Base-by-base conservation (phyloP, 2,797 vertebrate genomes). In the Danio aesculapii region DNA sequence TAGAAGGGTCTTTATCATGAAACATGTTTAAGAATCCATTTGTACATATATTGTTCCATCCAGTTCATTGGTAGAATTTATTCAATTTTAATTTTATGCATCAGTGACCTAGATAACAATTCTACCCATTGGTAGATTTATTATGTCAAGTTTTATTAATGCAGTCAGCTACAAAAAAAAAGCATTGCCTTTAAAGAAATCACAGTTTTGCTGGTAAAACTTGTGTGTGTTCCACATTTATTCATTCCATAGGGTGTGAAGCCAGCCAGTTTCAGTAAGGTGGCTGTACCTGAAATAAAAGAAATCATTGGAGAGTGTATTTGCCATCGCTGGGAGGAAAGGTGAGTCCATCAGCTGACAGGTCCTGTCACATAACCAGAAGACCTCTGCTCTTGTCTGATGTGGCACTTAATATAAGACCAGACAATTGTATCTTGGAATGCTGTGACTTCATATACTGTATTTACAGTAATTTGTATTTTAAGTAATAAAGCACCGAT, bases 281-380 rank as follows among this genome's bases (percentile, higher is more conserved):
- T 99, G 83, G 95, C 95, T 0, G 96, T 98, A 86, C 98, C 98
- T 72, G 98, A 99, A 93, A 97, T 99, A 76, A 99, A 99, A 88
- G 98, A 99, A 92, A 99, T 99, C 89, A 99, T 99, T 73, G 98
- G 97, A 6, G 98, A 99, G 87, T 99, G 98, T 83, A 99, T 99
- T 92, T 97, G 98, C 90, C 96, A 99, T 92, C 96, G 94, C 85
- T 95, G 97, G 92, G 97, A 98, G 87, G 97, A 99, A 90, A 96
- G 98, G 98, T 99, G 88, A 94, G 96, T 89, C 66, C 79, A 11
- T 52, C 53, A 9, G 59, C 43, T 46, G n/a, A 43, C 64, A 50
- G 72, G n/a, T 6, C 41, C 3, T 17, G 47, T 72, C 9, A 63
- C 17, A 21, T 71, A 6, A 46, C 17, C n/a, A 53, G 19, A 67